phyloP scores from a whole-genome alignment of 1,140 invertebrate genomes.

The Drepana arcuata region DNA sequence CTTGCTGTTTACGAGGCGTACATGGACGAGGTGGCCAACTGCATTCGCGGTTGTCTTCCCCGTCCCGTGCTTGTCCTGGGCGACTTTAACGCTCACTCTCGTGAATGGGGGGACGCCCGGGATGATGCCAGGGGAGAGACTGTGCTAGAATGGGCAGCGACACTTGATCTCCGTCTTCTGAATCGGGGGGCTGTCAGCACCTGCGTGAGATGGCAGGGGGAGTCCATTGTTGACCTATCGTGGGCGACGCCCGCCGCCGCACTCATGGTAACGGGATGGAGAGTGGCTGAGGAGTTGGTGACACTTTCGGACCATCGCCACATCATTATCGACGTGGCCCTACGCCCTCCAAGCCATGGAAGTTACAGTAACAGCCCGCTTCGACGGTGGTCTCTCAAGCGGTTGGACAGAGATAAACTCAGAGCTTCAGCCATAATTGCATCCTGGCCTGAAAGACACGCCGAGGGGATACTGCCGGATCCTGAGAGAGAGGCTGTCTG shows the following conservation, averaged over 20 bases:
- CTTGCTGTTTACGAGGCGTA: slow-evolving; percentile 3
- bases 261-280: slow-evolving; percentile 13
- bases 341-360: not conserved
- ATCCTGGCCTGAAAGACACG: not conserved
- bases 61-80: slow-evolving; percentile 12
- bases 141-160: slow-evolving; percentile 14
- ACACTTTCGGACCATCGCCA: slow-evolving; percentile 35
- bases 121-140: slow-evolving; percentile 7
- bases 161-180: slow-evolving; percentile 12
- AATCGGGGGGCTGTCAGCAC: slow-evolving; percentile 19
- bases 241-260: slow-evolving; percentile 10
- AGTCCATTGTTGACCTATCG: slow-evolving; percentile 31
- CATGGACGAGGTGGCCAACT: slow-evolving; percentile 3
- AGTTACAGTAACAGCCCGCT: not conserved
- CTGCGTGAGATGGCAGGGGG: slow-evolving; percentile 23
- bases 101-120: slow-evolving; percentile 6
- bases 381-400: slow-evolving; percentile 7
- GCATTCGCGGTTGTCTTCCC: slow-evolving; percentile 3
- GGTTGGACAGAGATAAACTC: slow-evolving; percentile 3
- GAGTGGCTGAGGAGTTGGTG: slow-evolving; percentile 24
- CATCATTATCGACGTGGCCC: slow-evolving; percentile 13
- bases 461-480: not conserved
- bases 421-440: slow-evolving; percentile 2
- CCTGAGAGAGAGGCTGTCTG: slow-evolving; percentile 5
- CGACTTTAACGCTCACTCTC: slow-evolving; percentile 17